A percentile compares a stretch with the other conserved stretches of the same genome.
Conservation (phyloP, 2,113 vertebrate species). For the Chascanopsetta lugubris region DNA sequence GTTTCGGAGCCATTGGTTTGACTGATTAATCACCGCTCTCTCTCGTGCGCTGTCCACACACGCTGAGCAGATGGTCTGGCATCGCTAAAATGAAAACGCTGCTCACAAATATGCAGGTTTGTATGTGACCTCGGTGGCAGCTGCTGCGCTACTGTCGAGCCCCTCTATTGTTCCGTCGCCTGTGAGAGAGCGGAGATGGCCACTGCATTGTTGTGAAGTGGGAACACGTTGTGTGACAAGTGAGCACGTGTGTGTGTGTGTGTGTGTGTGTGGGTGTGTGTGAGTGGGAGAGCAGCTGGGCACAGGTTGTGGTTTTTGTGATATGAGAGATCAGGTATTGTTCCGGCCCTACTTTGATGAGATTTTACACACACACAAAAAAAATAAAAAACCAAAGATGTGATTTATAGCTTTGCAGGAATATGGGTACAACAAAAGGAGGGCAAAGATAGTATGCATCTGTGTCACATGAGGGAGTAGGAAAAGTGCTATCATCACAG, state of each 20-base stretch:
- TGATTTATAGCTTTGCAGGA: conserved; percentile 35
- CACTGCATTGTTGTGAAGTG: conserved; percentile 39
- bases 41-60: conserved; percentile 64
- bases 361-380: neutral
- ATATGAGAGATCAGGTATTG: conserved; percentile 27
- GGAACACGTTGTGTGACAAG: conserved; percentile 49
- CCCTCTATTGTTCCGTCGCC: conserved; percentile 50
- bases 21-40: conserved; percentile 69
- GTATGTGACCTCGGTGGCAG: conserved; percentile 54
- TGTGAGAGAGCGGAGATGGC: conserved; percentile 31
- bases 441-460: no score
- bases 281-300: conserved; percentile 10
- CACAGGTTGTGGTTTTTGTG: neutral
- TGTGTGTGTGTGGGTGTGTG: conserved; percentile 44
- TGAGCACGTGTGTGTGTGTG: conserved; percentile 43
- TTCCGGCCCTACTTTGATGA: conserved; percentile 33
- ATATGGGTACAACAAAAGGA: conserved; percentile 21
- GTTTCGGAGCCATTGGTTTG: conserved; percentile 52
- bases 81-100: conserved; percentile 57
- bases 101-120: conserved; percentile 69
- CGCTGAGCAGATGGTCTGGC: conserved; percentile 77
- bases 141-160: conserved; percentile 26
- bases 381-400: neutral
- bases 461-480: conserved; percentile 21
- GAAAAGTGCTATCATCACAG: conserved; percentile 26